Percentiles rank a stretch among this genome's conserved stretches.
phyloP scores from a whole-genome alignment of 2,113 vertebrate species.

The Chaetops frenatus region DNA sequence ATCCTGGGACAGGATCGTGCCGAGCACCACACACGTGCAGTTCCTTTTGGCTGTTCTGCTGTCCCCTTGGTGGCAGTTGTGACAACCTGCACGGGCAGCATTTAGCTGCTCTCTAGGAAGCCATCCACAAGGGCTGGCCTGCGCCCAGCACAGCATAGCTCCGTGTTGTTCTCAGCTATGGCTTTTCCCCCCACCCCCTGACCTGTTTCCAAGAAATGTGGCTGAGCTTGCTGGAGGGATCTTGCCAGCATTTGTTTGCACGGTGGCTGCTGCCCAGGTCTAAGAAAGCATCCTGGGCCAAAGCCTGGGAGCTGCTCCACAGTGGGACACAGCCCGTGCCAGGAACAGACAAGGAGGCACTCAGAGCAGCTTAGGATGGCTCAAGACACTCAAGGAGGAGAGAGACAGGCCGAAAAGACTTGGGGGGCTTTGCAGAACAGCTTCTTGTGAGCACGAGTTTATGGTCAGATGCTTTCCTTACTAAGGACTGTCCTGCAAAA shows the following conservation, averaged over 20 bases:
- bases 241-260: background rate
- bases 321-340: background rate
- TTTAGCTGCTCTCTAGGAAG: constrained; percentile 13
- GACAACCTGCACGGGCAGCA: background rate
- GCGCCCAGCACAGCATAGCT: background rate
- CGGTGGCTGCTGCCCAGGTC: background rate
- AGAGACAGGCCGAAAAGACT: background rate
- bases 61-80: background rate
- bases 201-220: constrained; percentile 17
- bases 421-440: background rate
- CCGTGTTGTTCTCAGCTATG: background rate
- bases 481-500: background rate
- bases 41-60: rapidly evolving
- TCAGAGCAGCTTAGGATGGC: background rate
- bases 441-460: background rate
- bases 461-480: background rate
- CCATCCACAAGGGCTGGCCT: background rate
- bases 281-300: background rate
- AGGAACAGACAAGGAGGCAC: background rate
- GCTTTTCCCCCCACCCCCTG: background rate
- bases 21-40: background rate
- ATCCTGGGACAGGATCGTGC: background rate
- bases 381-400: background rate
- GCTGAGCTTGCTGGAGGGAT: background rate
- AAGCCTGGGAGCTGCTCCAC: background rate